Evolutionary conservation across 2,888 invertebrate genomes (phyloP).

Genomic region (Volucella inanis): DNA sequence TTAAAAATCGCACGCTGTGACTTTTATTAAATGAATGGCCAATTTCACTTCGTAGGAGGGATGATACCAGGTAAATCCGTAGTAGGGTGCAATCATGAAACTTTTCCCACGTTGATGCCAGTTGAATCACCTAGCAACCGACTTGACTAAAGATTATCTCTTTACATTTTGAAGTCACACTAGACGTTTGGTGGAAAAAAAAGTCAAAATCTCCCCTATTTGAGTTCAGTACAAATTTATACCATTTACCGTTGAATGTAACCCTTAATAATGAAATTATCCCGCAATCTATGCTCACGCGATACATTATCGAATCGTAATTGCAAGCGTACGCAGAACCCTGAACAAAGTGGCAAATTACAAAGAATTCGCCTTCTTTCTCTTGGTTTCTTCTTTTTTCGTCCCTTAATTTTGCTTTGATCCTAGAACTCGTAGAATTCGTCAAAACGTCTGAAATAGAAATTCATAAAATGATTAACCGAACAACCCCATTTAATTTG

Average conservation of each 20-base stretch:
- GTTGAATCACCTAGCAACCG: conserved; percentile 46
- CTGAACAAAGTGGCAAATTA: conserved; percentile 58
- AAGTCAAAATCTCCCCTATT: not conserved
- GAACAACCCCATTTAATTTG: not conserved
- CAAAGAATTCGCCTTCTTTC: conserved; percentile 14
- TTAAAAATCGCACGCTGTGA: conserved; percentile 49
- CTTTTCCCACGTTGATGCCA: no score
- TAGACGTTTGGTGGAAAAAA: not conserved
- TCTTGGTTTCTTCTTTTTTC: conserved; percentile 6
- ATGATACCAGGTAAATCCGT: not conserved
- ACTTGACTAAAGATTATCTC: not conserved
- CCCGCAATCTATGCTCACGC: conserved; percentile 40
- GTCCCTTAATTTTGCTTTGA: conserved; percentile 38
- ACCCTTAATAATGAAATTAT: conserved; percentile 74
- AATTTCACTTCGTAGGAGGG: not conserved
- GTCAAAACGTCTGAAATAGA: not conserved
- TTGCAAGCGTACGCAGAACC: conserved; percentile 43
- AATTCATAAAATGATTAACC: not conserved
- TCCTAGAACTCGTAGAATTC: conserved; percentile 10
- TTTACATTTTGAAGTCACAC: not conserved
- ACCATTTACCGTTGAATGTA: conserved; percentile 37
- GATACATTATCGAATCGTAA: conserved; percentile 41
- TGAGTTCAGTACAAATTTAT: conserved; percentile 47
- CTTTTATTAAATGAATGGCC: conserved; percentile 52
- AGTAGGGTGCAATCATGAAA: no score